Conservation (phyloP, 1,140 invertebrate species). For the Diorhabda elongata region DNA sequence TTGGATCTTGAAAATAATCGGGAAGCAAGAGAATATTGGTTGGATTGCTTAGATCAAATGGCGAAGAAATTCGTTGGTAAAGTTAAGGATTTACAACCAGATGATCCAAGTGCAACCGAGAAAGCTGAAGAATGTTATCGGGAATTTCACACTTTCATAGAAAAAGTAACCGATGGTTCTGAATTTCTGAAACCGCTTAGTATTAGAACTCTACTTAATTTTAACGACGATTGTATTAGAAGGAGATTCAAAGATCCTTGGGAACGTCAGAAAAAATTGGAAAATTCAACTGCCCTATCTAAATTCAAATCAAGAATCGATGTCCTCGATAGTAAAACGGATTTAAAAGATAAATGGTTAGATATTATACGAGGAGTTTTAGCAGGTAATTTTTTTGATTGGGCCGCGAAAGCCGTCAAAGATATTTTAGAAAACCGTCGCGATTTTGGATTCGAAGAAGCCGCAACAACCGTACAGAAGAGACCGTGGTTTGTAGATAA, state of each 20-base stretch:
- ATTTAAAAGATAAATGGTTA: constrained; percentile 54
- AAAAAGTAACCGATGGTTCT: constrained; percentile 73
- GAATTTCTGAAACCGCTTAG: constrained; percentile 83
- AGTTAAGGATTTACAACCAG: constrained; percentile 74
- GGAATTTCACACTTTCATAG: constrained; percentile 76
- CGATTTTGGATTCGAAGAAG: constrained; percentile 77
- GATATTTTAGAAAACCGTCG: constrained; percentile 70
- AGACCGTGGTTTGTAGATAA: constrained; percentile 87
- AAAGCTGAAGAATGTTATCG: constrained; percentile 78
- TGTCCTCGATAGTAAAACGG: constrained; percentile 54
- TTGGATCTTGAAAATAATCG: constrained; percentile 80
- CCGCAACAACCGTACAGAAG: constrained; percentile 66
- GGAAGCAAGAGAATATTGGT: constrained; percentile 89
- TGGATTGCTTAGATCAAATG: constrained; percentile 83
- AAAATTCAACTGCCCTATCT: constrained; percentile 56
- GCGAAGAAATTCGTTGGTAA: constrained; percentile 69
- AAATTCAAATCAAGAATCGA: constrained; percentile 52
- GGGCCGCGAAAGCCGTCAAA: constrained; percentile 87
- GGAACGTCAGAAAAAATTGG: constrained; percentile 63
- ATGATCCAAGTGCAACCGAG: constrained; percentile 67
- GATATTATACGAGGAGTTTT: constrained; percentile 59
- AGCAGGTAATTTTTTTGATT: constrained; percentile 91
- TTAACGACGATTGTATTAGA: constrained; percentile 85
- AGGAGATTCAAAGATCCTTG: constrained; percentile 93
- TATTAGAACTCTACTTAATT: constrained; percentile 83